Conservation (phyloP, 2,888 invertebrate genomes). For the Nomada fabriciana region DNA sequence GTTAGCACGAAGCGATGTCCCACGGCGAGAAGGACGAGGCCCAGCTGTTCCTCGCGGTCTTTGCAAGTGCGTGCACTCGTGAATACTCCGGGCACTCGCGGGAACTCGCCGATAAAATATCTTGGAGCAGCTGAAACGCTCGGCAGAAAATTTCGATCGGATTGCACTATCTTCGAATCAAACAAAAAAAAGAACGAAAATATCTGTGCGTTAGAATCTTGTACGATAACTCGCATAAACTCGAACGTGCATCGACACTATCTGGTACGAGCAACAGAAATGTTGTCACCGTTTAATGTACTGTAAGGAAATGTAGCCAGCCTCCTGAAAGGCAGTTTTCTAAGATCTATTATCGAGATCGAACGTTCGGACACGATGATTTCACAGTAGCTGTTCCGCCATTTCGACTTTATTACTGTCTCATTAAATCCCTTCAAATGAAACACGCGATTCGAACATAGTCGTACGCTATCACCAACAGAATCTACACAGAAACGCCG, state of each 20-base stretch:
- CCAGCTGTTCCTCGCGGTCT: constrained; percentile 43
- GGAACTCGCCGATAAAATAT: constrained; percentile 26
- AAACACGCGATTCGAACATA: constrained; percentile 1
- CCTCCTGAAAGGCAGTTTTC: too few species aligned
- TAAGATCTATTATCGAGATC: neutral
- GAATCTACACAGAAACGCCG: constrained; percentile 12
- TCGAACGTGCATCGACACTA: neutral
- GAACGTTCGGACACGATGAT: neutral
- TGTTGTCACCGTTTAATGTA: too few species aligned
- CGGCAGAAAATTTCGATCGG: constrained; percentile 33
- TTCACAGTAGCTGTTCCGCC: neutral
- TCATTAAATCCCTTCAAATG: constrained; percentile 16
- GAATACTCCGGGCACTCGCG: constrained; percentile 30
- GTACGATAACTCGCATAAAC: too few species aligned
- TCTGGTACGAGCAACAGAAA: too few species aligned
- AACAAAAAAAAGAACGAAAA: too few species aligned
- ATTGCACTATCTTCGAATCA: neutral
- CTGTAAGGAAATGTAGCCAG: too few species aligned
- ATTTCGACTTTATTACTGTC: constrained; percentile 5
- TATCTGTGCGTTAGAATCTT: too few species aligned
- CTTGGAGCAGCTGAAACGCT: constrained; percentile 15
- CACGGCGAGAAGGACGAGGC: constrained; percentile 77
- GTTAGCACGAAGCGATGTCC: constrained; percentile 78
- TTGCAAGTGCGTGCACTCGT: constrained; percentile 52
- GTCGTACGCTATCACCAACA: constrained; percentile 3